These are phyloP conservation scores for Drosophila navojoa DNA, from an alignment of 1,140 invertebrate genomes.

Conservation along the genomic window DNA sequence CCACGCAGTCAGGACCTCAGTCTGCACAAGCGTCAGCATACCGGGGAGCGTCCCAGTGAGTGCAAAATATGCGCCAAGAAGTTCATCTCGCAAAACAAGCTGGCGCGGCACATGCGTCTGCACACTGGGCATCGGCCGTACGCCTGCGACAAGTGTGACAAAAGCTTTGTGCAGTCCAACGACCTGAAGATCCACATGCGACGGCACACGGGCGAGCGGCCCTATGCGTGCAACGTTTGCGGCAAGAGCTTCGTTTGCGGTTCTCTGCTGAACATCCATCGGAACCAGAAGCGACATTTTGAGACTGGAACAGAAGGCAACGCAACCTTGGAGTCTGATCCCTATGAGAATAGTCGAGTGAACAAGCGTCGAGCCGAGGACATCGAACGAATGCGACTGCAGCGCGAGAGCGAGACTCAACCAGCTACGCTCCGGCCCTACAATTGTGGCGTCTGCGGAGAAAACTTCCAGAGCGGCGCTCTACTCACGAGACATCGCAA, in stretches of 20 bases:
- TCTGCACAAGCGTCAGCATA: constrained; percentile 85
- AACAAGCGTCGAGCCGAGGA: constrained; percentile 55
- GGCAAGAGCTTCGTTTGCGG: constrained; percentile 68
- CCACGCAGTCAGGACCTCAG: constrained; percentile 70
- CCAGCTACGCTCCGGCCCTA: constrained; percentile 80
- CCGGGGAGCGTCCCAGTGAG: constrained; percentile 85
- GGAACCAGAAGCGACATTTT: constrained; percentile 54
- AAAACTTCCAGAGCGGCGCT: constrained; percentile 69
- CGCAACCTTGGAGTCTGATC: constrained; percentile 27
- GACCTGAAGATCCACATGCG: constrained; percentile 85
- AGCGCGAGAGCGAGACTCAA: constrained; percentile 17
- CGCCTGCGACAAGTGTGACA: constrained; percentile 85
- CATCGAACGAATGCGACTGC: constrained; percentile 53
- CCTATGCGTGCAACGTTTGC: constrained; percentile 83
- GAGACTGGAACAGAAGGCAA: constrained; percentile 1
- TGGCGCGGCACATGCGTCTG: constrained; percentile 86
- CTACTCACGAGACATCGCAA: constrained; percentile 69
- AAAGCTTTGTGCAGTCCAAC: constrained; percentile 86
- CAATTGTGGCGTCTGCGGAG: constrained; percentile 69
- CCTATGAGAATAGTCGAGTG: constrained; percentile 54
- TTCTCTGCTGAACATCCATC: constrained; percentile 65
- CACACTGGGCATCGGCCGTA: constrained; percentile 86
- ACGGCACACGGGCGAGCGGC: constrained; percentile 85
- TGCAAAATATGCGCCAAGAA: constrained; percentile 85
- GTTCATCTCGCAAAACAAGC: constrained; percentile 85